Percentiles rank a stretch among this genome's conserved stretches.
phyloP scores from a whole-genome alignment of 2,797 vertebrate species.

The Acridotheres tristis region DNA sequence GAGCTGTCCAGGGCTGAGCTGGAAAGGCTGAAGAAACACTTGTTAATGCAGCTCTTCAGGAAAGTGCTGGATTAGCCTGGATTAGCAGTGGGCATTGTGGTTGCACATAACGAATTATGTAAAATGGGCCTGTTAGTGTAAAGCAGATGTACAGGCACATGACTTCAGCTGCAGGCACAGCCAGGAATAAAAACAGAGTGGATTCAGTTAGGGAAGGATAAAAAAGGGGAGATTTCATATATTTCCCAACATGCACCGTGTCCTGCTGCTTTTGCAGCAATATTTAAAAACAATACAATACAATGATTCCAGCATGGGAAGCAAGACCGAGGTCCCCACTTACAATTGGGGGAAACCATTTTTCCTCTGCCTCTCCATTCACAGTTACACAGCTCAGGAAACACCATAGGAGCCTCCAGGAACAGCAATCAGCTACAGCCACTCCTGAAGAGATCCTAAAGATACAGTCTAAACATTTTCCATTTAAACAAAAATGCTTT shows the following conservation, averaged over 20 bases:
- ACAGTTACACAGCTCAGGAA: neutral
- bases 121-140: conserved; percentile 19
- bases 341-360: neutral
- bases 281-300: neutral
- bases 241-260: neutral
- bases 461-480: neutral
- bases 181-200: conserved; percentile 11
- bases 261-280: neutral
- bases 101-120: conserved; percentile 35
- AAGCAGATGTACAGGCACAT: conserved; percentile 40
- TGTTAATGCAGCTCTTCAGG: neutral
- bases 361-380: neutral
- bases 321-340: neutral
- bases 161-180: conserved; percentile 35
- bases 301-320: neutral
- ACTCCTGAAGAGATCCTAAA: neutral
- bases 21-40: neutral
- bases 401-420: neutral
- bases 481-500: conserved; percentile 21
- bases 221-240: neutral
- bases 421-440: neutral
- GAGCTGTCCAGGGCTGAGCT: neutral
- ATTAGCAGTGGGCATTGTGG: conserved; percentile 20
- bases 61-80: conserved; percentile 38
- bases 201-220: neutral